A percentile compares a stretch with the other conserved stretches of the same genome.
Evolutionary conservation across 30 jellyfish, hydroid and myxozoan genomes (phyloP).

Genomic region (Cassiopea andromeda): DNA sequence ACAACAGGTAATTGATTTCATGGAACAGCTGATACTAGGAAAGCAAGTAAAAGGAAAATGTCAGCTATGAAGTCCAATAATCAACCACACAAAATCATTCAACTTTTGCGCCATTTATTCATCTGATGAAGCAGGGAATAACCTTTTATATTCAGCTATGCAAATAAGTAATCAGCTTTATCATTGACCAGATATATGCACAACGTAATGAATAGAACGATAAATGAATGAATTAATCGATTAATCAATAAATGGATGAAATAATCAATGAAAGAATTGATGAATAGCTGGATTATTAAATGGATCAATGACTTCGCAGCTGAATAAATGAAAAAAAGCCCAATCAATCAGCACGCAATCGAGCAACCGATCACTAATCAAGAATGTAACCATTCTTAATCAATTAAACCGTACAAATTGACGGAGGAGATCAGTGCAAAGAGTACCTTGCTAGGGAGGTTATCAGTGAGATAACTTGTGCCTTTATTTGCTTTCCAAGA

Average conservation of each 20-base stretch:
- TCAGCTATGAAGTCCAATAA: no score
- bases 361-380: slow-evolving; percentile 7
- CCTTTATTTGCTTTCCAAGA: slow-evolving; percentile 24
- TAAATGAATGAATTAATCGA: no score
- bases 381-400: background rate
- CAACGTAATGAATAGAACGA: background rate
- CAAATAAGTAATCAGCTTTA: no score
- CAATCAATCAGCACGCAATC: slow-evolving; percentile 8
- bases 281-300: background rate
- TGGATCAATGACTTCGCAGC: background rate
- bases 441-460: slow-evolving; percentile 53
- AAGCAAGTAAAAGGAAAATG: no score
- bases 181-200: no score
- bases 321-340: background rate
- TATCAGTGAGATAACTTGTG: slow-evolving; percentile 19
- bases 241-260: background rate
- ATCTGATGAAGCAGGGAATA: no score
- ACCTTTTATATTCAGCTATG: no score
- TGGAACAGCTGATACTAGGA: no score
- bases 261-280: background rate
- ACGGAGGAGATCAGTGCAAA: background rate
- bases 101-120: no score
- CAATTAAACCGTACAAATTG: background rate
- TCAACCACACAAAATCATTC: no score
- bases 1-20: no score